phyloP scores from a whole-genome alignment of 1,140 invertebrate genomes.

The Scaptomyza graminum region DNA sequence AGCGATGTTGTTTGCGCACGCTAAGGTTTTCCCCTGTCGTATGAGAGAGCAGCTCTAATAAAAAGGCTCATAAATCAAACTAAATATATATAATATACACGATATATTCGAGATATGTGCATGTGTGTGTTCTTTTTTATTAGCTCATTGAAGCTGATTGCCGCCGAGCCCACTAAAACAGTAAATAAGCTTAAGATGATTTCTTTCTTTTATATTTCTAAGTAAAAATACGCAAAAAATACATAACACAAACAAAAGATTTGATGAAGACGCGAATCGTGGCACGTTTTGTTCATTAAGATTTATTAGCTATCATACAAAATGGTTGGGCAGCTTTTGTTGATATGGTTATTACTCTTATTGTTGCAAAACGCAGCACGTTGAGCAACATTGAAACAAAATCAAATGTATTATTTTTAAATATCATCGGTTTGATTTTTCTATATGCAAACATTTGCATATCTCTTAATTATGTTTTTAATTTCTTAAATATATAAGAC shows the following conservation, averaged over 20 bases:
- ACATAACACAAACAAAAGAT: background rate
- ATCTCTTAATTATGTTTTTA: slow-evolving; percentile 9
- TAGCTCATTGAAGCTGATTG: slow-evolving; percentile 48
- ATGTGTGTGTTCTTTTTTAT: slow-evolving; percentile 71
- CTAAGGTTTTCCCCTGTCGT: slow-evolving; percentile 54
- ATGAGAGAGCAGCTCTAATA: slow-evolving; percentile 45
- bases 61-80: slow-evolving; percentile 69
- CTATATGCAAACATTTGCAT: slow-evolving; percentile 26
- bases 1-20: slow-evolving; percentile 39
- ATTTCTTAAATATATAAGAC: slow-evolving; percentile 53
- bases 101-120: slow-evolving; percentile 1
- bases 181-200: slow-evolving; percentile 18
- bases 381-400: slow-evolving; percentile 15
- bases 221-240: slow-evolving; percentile 19
- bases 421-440: slow-evolving; percentile 34
- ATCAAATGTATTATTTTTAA: slow-evolving; percentile 26
- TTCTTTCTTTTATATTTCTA: slow-evolving; percentile 29
- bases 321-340: slow-evolving; percentile 37
- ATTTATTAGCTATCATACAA: slow-evolving; percentile 51
- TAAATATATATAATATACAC: slow-evolving; percentile 33
- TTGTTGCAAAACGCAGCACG: slow-evolving; percentile 43
- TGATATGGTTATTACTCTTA: slow-evolving; percentile 14
- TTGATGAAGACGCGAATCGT: slow-evolving; percentile 50
- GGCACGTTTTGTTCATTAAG: slow-evolving; percentile 78
- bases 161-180: slow-evolving; percentile 16